These are phyloP conservation scores for Megatriorchis doriae DNA, from an alignment of 2,113 vertebrate species.

Conservation along the genomic window DNA sequence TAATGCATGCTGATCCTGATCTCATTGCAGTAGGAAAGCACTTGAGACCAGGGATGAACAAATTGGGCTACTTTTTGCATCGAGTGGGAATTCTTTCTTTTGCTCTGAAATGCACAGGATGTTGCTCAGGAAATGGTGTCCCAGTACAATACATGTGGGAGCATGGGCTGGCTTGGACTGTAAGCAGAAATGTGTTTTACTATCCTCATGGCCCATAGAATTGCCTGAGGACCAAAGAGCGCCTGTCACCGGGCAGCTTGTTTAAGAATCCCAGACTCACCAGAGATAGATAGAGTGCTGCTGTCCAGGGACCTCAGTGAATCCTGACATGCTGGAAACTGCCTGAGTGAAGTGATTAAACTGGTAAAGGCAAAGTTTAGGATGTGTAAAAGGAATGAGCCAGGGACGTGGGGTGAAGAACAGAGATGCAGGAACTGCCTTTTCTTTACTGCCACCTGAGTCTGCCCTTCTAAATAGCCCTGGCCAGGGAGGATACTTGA, in stretches of 20 bases:
- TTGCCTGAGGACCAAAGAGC: neutral
- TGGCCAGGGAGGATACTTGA: neutral
- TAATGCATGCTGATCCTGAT: neutral
- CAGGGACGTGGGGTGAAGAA: neutral
- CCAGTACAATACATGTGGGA: neutral
- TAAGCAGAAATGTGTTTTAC: neutral
- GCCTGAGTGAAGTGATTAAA: neutral
- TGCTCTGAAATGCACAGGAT: neutral
- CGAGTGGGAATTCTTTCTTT: neutral
- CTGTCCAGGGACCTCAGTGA: neutral
- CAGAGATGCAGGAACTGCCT: neutral
- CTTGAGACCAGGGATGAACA: neutral
- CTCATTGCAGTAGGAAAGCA: neutral
- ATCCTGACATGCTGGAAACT: neutral
- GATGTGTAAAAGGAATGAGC: neutral
- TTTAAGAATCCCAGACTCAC: neutral
- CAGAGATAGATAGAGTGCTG: rapidly evolving
- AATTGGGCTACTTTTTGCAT: neutral
- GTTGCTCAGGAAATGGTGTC: neutral
- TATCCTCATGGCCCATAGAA: neutral
- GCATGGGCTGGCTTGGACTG: neutral
- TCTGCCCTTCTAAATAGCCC: neutral
- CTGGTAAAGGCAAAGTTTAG: neutral
- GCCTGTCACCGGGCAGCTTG: neutral
- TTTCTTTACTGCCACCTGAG: neutral